Conservation (phyloP, 2,797 vertebrate genomes). For the Dipus sagitta region DNA sequence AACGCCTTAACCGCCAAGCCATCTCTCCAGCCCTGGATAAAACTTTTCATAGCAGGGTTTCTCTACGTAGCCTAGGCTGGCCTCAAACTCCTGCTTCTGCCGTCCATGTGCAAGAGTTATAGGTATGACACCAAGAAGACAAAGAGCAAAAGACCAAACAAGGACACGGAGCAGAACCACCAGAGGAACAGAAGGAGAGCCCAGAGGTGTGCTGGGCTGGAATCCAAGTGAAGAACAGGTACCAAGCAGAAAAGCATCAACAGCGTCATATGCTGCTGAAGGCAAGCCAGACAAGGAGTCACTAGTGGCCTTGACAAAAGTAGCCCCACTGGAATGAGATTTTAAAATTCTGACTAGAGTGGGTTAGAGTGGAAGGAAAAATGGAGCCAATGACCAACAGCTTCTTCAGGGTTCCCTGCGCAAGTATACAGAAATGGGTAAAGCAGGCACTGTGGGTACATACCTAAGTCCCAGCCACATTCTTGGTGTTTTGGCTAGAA, state of each 20-base stretch:
- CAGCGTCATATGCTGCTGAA: not conserved
- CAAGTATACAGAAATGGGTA: not conserved
- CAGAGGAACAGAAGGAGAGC: not conserved
- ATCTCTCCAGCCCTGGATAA: too few species aligned
- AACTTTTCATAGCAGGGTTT: not conserved
- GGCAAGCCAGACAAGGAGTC: not conserved
- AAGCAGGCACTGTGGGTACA: not conserved
- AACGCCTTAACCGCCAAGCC: too few species aligned
- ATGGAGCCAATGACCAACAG: not conserved
- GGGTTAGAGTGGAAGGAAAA: not conserved
- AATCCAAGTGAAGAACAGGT: not conserved
- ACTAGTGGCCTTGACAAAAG: not conserved
- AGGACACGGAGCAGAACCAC: conserved; percentile 21
- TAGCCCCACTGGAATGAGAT: not conserved
- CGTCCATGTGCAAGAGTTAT: not conserved
- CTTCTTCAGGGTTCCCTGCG: conserved; percentile 31
- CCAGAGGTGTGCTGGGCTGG: not conserved
- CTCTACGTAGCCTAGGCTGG: not conserved
- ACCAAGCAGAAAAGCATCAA: not conserved
- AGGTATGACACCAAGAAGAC: not conserved
- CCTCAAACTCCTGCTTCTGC: too few species aligned
- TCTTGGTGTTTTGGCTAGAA: too few species aligned
- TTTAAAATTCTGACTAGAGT: not conserved
- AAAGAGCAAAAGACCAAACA: conserved; percentile 1
- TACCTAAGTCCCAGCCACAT: not conserved